Percentiles rank a stretch among this genome's conserved stretches.
Conservation (phyloP, 2,797 vertebrate species). For the Enoplosus armatus region DNA sequence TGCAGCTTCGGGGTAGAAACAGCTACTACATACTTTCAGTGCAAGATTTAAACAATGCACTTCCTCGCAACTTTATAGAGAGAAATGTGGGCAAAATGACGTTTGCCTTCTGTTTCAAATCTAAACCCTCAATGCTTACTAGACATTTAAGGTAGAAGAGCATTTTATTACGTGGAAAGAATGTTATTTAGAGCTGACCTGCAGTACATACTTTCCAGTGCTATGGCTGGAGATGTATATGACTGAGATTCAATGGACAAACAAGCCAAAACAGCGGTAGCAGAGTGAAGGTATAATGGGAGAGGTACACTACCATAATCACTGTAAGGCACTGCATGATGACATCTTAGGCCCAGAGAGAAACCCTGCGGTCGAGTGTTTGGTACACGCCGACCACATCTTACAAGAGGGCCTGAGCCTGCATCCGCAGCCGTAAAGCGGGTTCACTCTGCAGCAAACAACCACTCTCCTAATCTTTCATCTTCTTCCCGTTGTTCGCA, state of each 20-base stretch:
- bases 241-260: constrained; percentile 74
- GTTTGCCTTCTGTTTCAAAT: constrained; percentile 62
- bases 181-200: constrained; percentile 73
- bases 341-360: constrained; percentile 83
- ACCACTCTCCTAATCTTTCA: constrained; percentile 78
- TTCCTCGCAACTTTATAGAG: constrained; percentile 54
- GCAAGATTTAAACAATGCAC: constrained; percentile 61
- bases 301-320: constrained; percentile 86
- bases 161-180: constrained; percentile 73
- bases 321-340: constrained; percentile 82
- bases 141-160: constrained; percentile 51
- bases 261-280: constrained; percentile 77
- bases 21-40: constrained; percentile 67
- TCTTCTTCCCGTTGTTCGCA: constrained; percentile 78
- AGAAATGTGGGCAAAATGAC: constrained; percentile 49
- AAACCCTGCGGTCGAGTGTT: constrained; percentile 83
- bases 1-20: constrained; percentile 65
- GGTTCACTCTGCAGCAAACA: constrained; percentile 82
- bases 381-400: constrained; percentile 85
- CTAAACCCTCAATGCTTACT: constrained; percentile 58
- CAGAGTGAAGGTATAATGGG: constrained; percentile 81
- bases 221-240: constrained; percentile 73
- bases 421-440: constrained; percentile 79
- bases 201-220: constrained; percentile 68
- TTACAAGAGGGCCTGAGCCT: constrained; percentile 80